Evolutionary conservation across 1,140 invertebrate species (phyloP), one percentile per base, ranked within the genome.

Genomic region (Polyergus mexicanus): DNA sequence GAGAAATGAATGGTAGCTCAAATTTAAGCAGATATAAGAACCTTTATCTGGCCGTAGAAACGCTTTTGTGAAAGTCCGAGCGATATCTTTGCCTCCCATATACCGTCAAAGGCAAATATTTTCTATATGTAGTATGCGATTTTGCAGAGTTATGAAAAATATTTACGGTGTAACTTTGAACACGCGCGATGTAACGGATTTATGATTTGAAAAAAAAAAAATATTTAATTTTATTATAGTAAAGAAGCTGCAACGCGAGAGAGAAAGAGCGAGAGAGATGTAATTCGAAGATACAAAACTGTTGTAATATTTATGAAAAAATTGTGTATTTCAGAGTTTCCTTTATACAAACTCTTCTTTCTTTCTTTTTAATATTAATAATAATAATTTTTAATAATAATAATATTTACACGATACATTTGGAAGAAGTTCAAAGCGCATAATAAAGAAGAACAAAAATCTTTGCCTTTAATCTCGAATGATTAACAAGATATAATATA

Each of bases 21-120:
- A 85, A 77, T 83, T 76, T 74, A 83, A 60, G 51, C 19, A 77
- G 88, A 90, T 90, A 90, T 90, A 90, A 91, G 74, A 86, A 89
- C 66, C 77, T 84, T 71, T 83, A n/a, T 25, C n/a, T 3, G 35
- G 35, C 85, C 44, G n/a, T 83, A 41, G 60, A 87, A 74, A 54
- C 66, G 51, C 25, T 68, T 54, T 51, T 51, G 47, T 51, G 44
- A 60, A 60, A 51, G 35, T 41, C 47, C 47, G 25, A 44, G 28
- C 54, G 44, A 65, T 86, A 54, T 19, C 7, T 77, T 8, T 32
- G n/a, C 3, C 13, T 65, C 16, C 8, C 25, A 22, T 56, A 72
- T 56, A 51, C 4, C 4, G 5, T 72, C 19, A 7, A 71, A 35
- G 11, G 25, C 22, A 72, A 47, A 54, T 54, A 72, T 28, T 10